Base-by-base conservation (phyloP, 2,888 invertebrate species). In the Suillia variegata region DNA sequence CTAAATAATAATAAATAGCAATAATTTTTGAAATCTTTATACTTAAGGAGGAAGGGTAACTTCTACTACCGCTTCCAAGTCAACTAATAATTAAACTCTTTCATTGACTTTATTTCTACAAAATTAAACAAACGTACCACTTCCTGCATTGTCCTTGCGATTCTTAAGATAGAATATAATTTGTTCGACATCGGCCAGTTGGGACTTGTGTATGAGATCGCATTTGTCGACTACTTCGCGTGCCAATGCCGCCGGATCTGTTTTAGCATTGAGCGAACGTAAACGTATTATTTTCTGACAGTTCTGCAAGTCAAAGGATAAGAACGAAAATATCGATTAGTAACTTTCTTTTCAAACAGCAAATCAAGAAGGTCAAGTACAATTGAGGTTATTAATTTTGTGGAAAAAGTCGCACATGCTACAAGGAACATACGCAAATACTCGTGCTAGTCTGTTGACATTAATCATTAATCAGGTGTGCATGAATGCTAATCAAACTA, bases 211-310 rank as follows among this genome's bases (percentile, higher is more conserved):
- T 71, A 96, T 93, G 62, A 94, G 84, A 75, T 90, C 89, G 80
- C 94, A 95, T 81, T 92, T 91, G 65, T 91, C 89, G 53, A 95
- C 88, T 20, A 96, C 91, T 83, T 94, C 92, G 72, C 88, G 88
- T 1, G 94, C 93, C 67, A 96, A 83, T 13, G 87, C 85, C 52
- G 87, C 85, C 63, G 94, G 89, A 83, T 96, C 91, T 18, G 94
- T 91, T 70, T 90, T 87, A 24, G 88, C 85, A 76, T 89, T 90
- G 63, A 96, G 83, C 77, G 91, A 91, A 69, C 93, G 92, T 63
- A 96, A 82, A 63, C 92, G 87, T 63, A 94, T 91, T 70, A 92
- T 88, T 84, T 93, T 93, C 80, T 91, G 90, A 74, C 90, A 90
- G 79, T 90, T 88, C 87, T 90, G 65, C 18, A 70, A 71, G 54